Percentiles rank a stretch among this genome's conserved stretches.
Evolutionary conservation across 2,113 vertebrate genomes (phyloP).

Genomic region (Corythaeola cristata): DNA sequence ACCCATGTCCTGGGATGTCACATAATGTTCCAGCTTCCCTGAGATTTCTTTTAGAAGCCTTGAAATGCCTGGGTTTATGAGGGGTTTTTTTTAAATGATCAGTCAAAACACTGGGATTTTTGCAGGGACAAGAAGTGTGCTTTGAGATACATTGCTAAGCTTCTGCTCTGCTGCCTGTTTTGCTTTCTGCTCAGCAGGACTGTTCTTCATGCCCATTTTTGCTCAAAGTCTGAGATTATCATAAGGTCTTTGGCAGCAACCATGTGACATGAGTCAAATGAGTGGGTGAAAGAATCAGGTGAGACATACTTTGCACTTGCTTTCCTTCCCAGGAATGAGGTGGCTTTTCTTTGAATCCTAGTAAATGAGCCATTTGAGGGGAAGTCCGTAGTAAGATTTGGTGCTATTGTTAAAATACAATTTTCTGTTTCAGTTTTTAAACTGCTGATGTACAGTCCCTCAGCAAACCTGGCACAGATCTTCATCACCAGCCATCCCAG

Average conservation of each 20-base stretch:
- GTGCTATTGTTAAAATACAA: not conserved
- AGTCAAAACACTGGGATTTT: constrained; percentile 16
- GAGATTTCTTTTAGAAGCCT: not conserved
- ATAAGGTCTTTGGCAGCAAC: not conserved
- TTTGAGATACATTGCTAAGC: not conserved
- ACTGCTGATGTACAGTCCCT: not conserved
- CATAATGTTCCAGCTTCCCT: not conserved
- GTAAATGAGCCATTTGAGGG: not conserved
- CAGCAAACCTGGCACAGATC: not conserved
- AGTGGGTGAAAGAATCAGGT: not conserved
- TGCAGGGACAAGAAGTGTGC: not conserved
- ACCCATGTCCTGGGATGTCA: fast-evolving
- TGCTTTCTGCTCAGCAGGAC: not conserved
- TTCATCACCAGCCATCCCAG: not conserved
- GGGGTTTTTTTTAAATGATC: not conserved
- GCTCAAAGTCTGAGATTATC: not conserved
- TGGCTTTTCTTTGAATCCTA: not conserved
- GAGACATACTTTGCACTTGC: not conserved
- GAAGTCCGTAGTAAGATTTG: not conserved
- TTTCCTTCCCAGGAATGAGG: not conserved
- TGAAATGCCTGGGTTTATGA: not conserved
- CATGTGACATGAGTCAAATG: not conserved
- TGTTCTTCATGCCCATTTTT: not conserved
- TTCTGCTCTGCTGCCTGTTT: not conserved
- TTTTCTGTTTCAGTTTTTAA: not conserved